A percentile compares a stretch with the other conserved stretches of the same genome.
phyloP scores from a whole-genome alignment of 2,888 invertebrate genomes.

The Platycheirus albimanus region DNA sequence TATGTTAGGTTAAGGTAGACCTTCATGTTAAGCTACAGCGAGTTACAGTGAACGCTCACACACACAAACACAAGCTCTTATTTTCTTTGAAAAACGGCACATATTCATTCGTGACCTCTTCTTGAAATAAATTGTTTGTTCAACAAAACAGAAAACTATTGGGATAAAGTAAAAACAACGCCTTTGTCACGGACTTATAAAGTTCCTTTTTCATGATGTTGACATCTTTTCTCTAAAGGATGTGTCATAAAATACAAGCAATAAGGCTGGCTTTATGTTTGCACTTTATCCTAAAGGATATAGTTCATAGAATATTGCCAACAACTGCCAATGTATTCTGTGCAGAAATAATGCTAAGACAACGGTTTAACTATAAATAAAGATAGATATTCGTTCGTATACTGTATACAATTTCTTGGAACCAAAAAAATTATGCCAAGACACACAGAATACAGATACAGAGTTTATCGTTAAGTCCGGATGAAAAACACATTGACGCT shows the following conservation, averaged over 20 bases:
- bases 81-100: no score
- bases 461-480: slow-evolving; percentile 7
- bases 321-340: background rate
- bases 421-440: background rate
- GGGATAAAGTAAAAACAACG: slow-evolving; percentile 5
- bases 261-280: slow-evolving; percentile 37
- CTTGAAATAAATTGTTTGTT: slow-evolving; percentile 10
- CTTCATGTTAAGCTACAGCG: no score
- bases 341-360: no score
- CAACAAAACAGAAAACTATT: background rate
- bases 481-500: slow-evolving; percentile 42
- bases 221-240: slow-evolving; percentile 14
- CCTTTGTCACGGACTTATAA: slow-evolving; percentile 38
- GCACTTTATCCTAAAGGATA: slow-evolving; percentile 19
- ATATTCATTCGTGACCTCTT: background rate
- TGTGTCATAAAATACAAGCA: slow-evolving; percentile 33
- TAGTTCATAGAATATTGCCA: background rate
- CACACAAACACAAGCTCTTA: no score
- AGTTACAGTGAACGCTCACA: no score
- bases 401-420: no score
- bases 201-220: slow-evolving; percentile 27
- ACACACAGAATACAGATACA: background rate
- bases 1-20: no score
- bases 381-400: no score
- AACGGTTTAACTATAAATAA: no score